Percentiles rank a stretch among this genome's conserved stretches.
phyloP scores from a whole-genome alignment of 1,140 invertebrate genomes.

The Bombus vancouverensis region DNA sequence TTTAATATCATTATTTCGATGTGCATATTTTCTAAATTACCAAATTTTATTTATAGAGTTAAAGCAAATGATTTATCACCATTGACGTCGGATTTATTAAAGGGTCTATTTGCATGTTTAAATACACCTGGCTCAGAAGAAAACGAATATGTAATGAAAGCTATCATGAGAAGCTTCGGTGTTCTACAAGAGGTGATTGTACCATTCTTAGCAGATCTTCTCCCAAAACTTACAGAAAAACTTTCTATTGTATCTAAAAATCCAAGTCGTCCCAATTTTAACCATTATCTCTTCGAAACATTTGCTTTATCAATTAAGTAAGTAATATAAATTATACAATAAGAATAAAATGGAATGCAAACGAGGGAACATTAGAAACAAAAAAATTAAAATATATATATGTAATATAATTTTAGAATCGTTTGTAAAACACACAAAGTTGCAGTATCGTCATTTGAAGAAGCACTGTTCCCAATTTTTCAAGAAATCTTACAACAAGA shows the following conservation, averaged over 20 bases:
- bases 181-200: slow-evolving; percentile 92
- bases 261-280: slow-evolving; percentile 98
- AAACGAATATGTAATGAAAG: slow-evolving; percentile 99
- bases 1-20: background rate
- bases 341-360: background rate
- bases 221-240: slow-evolving; percentile 93
- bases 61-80: slow-evolving; percentile 84
- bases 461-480: slow-evolving; percentile 95
- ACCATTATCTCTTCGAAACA: slow-evolving; percentile 98
- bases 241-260: slow-evolving; percentile 94
- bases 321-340: slow-evolving; percentile 68
- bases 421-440: slow-evolving; percentile 91
- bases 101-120: slow-evolving; percentile 89
- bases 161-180: slow-evolving; percentile 94
- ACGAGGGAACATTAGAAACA: background rate
- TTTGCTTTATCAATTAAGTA: slow-evolving; percentile 93
- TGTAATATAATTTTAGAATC: slow-evolving; percentile 83
- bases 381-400: background rate
- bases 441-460: slow-evolving; percentile 95
- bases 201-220: slow-evolving; percentile 89
- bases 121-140: slow-evolving; percentile 90
- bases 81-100: slow-evolving; percentile 87
- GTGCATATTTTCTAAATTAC: slow-evolving; percentile 8
- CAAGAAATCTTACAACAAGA: slow-evolving; percentile 96
- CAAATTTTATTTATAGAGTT: slow-evolving; percentile 82